Base-by-base conservation (phyloP, 2,797 vertebrate species). In the Pogoniulus pusillus region DNA sequence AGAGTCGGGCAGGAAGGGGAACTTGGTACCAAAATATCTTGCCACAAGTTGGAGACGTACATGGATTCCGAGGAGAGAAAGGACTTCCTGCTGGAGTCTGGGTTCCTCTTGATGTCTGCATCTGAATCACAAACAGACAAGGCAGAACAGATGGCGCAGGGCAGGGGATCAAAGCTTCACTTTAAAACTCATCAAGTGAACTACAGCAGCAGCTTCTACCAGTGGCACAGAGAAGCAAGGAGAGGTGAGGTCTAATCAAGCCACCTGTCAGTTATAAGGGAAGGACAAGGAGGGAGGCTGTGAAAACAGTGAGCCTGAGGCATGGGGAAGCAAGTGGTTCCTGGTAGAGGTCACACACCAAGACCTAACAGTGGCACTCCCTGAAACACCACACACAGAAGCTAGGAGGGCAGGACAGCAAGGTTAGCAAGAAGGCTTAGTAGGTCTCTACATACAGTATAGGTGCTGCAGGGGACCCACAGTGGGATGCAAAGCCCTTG, bases 61-160 rank as follows among this genome's bases (percentile, higher is more conserved):
- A 98, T 97, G 86, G 98, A 98, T 30, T 99, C 98, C 0, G 98
- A 98, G 90, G 98, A 98, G 72, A 98, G 96, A 87, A 98, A 98
- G n/a, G 98, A 97, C 77, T 96, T 98, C 86, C 96, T 98, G 95
- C 96, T 94, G 78, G 89, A 98, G 34, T 97, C 96, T 6, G 96
- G 92, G 24, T 95, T 98, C 94, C 97, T 98, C 95, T 98, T 98
- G 96, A 98, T 98, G 92, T 99, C 98, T 71, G 98, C 98, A 97
- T 99, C 98, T 98, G 93, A 87, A 95, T 60, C 69, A 95, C 90
- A 95, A 64, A 79, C 37, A 80, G 43, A 91, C 47, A 57, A 63
- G 23, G 60, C 55, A 51, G 75, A 77, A 69, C 37, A 81, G 58
- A 66, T 89, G 74, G 59, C 34, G 65, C 29, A 75, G 55, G 29